Conservation (phyloP, 2,113 vertebrate genomes). For the Oncorhynchus keta region DNA sequence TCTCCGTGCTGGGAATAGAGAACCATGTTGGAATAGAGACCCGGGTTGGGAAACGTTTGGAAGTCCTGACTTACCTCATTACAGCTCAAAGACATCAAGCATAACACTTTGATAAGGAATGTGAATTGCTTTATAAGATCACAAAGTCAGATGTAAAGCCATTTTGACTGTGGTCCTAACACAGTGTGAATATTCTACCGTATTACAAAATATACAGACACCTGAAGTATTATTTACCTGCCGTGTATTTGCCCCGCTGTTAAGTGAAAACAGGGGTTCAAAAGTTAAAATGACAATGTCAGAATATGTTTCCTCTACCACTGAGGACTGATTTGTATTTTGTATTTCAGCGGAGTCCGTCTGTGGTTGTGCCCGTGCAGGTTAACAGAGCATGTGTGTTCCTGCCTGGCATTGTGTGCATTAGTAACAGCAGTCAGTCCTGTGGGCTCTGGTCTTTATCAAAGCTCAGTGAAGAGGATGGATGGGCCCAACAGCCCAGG, state of each 20-base stretch:
- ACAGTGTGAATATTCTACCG: too few species aligned
- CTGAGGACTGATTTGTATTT: background rate
- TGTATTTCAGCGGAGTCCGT: background rate
- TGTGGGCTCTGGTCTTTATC: slow-evolving; percentile 5
- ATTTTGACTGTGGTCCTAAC: too few species aligned
- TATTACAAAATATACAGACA: too few species aligned
- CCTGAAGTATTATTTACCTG: too few species aligned
- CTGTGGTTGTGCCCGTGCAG: background rate
- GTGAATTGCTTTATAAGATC: too few species aligned
- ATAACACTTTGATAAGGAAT: too few species aligned
- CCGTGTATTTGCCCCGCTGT: too few species aligned
- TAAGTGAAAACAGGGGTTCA: too few species aligned
- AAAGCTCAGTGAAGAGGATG: slow-evolving; percentile 24
- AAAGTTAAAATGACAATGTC: too few species aligned
- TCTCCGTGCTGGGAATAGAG: slow-evolving; percentile 56
- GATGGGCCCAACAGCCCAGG: background rate
- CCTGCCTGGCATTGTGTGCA: slow-evolving; percentile 21
- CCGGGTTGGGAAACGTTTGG: slow-evolving; percentile 9
- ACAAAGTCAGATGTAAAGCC: too few species aligned
- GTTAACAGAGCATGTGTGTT: slow-evolving; percentile 1
- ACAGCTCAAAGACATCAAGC: too few species aligned
- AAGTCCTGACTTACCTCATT: slow-evolving; percentile 48
- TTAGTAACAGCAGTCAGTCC: background rate
- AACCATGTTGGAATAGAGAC: slow-evolving; percentile 43
- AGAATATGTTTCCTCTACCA: background rate